Base-by-base conservation (phyloP, 2,113 vertebrate species). In the Isurus oxyrinchus region DNA sequence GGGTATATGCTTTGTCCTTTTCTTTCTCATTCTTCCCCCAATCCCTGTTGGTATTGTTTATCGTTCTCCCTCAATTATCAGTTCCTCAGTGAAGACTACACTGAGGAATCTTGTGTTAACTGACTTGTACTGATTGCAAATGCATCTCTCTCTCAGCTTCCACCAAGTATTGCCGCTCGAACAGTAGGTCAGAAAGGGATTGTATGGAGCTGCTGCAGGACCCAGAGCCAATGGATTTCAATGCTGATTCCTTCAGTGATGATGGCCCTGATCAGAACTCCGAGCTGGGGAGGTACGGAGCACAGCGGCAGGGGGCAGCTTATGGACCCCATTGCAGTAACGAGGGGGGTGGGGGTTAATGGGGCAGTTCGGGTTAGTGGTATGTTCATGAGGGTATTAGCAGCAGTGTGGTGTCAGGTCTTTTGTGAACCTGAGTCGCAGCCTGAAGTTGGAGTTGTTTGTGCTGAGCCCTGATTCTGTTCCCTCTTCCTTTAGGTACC, bases 141-240 rank as follows among this genome's bases (percentile, higher is more conserved):
- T 49, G 5, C 84, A 23, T 90, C 0, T 57, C 23, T n/a, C 97
- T 97, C 97, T 67, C 96, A 98, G 97, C 97, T 69, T 98, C 98
- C 44, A 98, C 98, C 3, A 99, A 99, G 94, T 99, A 99, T 96
- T 98, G 98, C 0, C 98, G 98, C 27, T 97, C 98, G 53, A 98
- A 98, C 95, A 97, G 97, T 53, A 98, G 98, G 61, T 97, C 98
- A 0, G 99, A 99, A 97, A 98, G 98, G 96, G 99, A 99, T 95
- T 97, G 98, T 97, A 98, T 99, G 87, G 99, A 99, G 97, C 98
- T 99, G 69, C 98, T 99, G 84, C 99, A 99, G 97, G 99, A 99
- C 96, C 98, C 98, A 0, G 99, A 99, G 96, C 98, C 99, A 3
- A 97, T 99, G 97, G 99, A 99, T 97, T 99, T 99, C 97, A 99